Evolutionary conservation across 2,888 invertebrate genomes (phyloP).

Genomic region (Antheraea assamensis): DNA sequence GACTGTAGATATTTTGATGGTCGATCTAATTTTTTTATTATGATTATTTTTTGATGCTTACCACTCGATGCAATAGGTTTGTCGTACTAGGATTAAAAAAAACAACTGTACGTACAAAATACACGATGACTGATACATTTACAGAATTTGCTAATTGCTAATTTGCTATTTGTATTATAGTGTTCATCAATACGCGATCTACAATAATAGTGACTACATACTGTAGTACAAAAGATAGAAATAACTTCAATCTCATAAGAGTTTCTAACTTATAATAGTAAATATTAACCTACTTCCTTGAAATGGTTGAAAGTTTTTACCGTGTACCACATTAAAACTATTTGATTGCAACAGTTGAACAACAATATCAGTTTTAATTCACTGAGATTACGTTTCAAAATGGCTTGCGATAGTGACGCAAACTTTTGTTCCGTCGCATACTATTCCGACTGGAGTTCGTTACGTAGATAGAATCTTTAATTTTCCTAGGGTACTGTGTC

Average conservation of each 20-base stretch:
- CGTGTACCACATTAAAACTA: slow-evolving; percentile 26
- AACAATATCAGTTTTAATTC: slow-evolving; percentile 22
- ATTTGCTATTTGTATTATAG: neutral
- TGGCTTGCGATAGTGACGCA: slow-evolving; percentile 29
- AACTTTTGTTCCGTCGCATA: slow-evolving; percentile 55
- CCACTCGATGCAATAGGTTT: no score
- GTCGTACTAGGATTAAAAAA: no score
- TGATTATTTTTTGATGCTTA: no score
- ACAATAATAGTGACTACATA: neutral
- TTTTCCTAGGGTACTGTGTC: slow-evolving; percentile 64
- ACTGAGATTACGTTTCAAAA: slow-evolving; percentile 30
- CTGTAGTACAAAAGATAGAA: neutral
- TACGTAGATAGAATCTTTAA: slow-evolving; percentile 76
- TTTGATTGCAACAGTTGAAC: slow-evolving; percentile 12
- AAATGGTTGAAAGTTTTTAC: slow-evolving; percentile 28
- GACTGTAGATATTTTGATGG: no score
- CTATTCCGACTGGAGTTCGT: slow-evolving; percentile 60
- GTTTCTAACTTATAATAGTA: slow-evolving; percentile 4
- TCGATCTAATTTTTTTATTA: no score
- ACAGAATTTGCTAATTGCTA: no score
- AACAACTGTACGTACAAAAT: no score
- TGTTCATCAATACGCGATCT: neutral
- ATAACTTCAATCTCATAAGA: slow-evolving; percentile 5
- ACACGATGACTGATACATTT: no score
- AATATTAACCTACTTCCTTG: slow-evolving; percentile 16